phyloP scores from a whole-genome alignment of 2,888 invertebrate species.

The Pterostichus niger region DNA sequence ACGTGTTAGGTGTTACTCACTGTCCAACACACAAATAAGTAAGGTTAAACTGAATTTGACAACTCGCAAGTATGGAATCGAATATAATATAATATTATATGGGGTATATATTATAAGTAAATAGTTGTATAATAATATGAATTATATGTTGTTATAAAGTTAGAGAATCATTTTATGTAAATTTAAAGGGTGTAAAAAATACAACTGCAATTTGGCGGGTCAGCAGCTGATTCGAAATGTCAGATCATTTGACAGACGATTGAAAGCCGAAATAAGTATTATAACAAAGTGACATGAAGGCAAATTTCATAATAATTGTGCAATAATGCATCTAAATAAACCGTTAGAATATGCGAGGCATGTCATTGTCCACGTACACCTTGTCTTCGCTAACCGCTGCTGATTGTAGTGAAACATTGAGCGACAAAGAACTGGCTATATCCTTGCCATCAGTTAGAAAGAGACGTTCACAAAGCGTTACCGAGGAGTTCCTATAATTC shows the following conservation, averaged over 20 bases:
- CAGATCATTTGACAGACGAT: too few species aligned
- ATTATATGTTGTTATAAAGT: too few species aligned
- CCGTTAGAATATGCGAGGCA: background rate
- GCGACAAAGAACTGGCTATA: conserved; percentile 22
- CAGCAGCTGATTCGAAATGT: too few species aligned
- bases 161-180: too few species aligned
- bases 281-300: too few species aligned
- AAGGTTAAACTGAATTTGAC: background rate
- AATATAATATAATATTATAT: background rate
- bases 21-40: background rate
- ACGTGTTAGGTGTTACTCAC: background rate
- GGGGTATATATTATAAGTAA: too few species aligned
- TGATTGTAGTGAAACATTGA: conserved; percentile 4
- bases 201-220: too few species aligned
- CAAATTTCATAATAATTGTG: background rate
- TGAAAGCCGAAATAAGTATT: too few species aligned
- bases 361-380: background rate
- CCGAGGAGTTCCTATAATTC: background rate
- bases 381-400: background rate
- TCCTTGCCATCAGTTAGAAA: background rate
- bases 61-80: background rate
- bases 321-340: background rate
- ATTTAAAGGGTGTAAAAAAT: too few species aligned
- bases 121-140: too few species aligned
- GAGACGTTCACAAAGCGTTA: background rate